A percentile compares a stretch with the other conserved stretches of the same genome.
These are phyloP conservation scores for Poecilia latipinna DNA, from an alignment of 2,113 vertebrate genomes.

Conservation along the genomic window DNA sequence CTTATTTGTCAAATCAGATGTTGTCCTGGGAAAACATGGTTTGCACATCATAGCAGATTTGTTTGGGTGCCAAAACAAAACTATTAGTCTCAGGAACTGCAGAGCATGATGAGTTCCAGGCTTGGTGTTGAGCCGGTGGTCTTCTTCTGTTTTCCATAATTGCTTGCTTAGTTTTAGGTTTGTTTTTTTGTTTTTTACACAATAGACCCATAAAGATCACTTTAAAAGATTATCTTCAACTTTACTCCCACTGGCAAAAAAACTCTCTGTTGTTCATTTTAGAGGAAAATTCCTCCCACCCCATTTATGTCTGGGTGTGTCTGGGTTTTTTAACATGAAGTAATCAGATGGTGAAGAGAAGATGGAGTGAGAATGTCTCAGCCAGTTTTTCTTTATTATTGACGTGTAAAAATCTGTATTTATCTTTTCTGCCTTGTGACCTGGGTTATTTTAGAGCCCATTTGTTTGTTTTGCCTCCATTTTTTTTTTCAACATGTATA, in stretches of 20 bases:
- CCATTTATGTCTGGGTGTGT: neutral
- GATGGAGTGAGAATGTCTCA: neutral
- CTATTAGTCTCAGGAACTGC: neutral
- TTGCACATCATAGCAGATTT: neutral
- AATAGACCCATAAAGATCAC: neutral
- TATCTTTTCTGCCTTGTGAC: too few species aligned
- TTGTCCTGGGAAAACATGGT: neutral
- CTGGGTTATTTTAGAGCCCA: neutral
- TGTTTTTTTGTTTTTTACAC: too few species aligned
- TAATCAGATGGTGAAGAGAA: neutral
- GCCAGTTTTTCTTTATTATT: neutral
- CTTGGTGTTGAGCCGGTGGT: neutral
- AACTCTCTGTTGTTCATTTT: neutral
- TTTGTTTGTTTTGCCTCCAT: neutral
- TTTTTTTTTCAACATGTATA: too few species aligned
- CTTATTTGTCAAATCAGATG: neutral
- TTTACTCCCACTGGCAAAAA: neutral
- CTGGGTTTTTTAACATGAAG: neutral
- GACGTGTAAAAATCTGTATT: neutral
- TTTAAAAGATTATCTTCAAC: neutral
- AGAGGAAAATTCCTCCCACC: neutral
- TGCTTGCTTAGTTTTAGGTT: neutral
- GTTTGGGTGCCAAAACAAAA: neutral
- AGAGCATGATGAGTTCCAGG: neutral
- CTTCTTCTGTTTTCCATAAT: neutral